Evolutionary conservation across 2,888 invertebrate species (phyloP).

Genomic region (Eudemis profundana): DNA sequence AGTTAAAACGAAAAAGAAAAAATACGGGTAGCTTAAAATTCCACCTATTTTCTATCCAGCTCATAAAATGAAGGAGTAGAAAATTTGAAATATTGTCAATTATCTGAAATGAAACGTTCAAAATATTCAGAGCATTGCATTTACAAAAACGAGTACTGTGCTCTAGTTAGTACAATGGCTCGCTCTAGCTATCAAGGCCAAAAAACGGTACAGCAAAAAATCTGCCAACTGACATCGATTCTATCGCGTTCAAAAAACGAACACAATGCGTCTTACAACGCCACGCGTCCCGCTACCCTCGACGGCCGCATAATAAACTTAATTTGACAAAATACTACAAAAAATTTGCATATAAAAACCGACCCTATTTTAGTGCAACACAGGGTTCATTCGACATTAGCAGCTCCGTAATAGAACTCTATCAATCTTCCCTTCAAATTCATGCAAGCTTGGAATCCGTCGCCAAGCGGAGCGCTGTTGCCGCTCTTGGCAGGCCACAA

Average conservation of each 20-base stretch:
- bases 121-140: constrained; percentile 17
- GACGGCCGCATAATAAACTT: constrained; percentile 51
- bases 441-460: constrained; percentile 78
- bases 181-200: constrained; percentile 70
- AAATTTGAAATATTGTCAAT: background rate
- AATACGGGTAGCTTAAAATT: too few species aligned
- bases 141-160: constrained; percentile 22
- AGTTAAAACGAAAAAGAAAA: too few species aligned
- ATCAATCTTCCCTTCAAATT: constrained; percentile 60
- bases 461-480: constrained; percentile 76
- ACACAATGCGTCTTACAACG: constrained; percentile 75
- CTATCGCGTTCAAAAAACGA: constrained; percentile 81
- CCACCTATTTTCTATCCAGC: too few species aligned
- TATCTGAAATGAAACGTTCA: constrained; percentile 3
- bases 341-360: constrained; percentile 26
- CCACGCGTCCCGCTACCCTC: constrained; percentile 82
- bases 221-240: constrained; percentile 85
- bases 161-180: constrained; percentile 29
- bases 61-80: too few species aligned
- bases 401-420: constrained; percentile 59
- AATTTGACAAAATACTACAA: constrained; percentile 58
- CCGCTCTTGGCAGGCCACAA: constrained; percentile 75
- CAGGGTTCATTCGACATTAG: constrained; percentile 52
- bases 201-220: constrained; percentile 84
- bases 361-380: background rate